Evolutionary conservation across 1,140 invertebrate genomes (phyloP).

Genomic region (Drosophila fuyamai): DNA sequence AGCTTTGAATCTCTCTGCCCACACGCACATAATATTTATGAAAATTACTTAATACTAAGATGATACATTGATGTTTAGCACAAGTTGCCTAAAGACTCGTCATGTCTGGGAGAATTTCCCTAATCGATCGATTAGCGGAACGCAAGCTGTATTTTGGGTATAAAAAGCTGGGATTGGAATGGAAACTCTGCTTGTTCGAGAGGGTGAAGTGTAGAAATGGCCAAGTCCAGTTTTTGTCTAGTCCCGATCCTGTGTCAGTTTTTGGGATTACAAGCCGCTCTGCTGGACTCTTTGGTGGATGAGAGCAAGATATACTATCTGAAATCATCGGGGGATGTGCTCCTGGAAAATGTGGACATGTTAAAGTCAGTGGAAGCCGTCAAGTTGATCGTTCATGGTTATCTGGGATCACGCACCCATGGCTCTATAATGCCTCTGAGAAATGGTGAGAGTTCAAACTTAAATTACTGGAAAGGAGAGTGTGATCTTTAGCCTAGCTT

Average conservation of each 20-base stretch:
- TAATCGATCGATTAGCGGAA: slow-evolving; percentile 55
- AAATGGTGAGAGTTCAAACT: slow-evolving; percentile 56
- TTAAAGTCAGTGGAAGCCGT: slow-evolving; percentile 36
- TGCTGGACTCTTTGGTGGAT: slow-evolving; percentile 35
- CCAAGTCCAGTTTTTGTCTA: slow-evolving; percentile 37
- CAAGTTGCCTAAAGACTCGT: slow-evolving; percentile 31
- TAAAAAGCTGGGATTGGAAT: not conserved
- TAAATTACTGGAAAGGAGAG: too few relatives aligned
- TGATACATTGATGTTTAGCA: slow-evolving; percentile 57
- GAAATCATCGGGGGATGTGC: slow-evolving; percentile 13
- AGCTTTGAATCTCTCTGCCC: slow-evolving; percentile 27
- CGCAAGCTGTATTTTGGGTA: slow-evolving; percentile 31
- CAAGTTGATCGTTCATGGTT: slow-evolving; percentile 79
- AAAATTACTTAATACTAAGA: slow-evolving; percentile 68
- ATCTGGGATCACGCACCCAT: slow-evolving; percentile 65
- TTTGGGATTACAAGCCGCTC: slow-evolving; percentile 29
- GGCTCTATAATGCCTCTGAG: slow-evolving; percentile 66
- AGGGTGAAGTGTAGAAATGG: slow-evolving; percentile 22
- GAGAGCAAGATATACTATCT: slow-evolving; percentile 74
- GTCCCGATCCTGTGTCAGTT: slow-evolving; percentile 48
- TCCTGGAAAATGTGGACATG: slow-evolving; percentile 41
- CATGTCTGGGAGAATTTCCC: slow-evolving; percentile 29
- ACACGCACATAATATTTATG: slow-evolving; percentile 66
- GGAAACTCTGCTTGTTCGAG: not conserved
- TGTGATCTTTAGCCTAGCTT: too few relatives aligned